These are phyloP conservation scores for Papilio xuthus DNA, from an alignment of 1,140 invertebrate species.

Conservation along the genomic window DNA sequence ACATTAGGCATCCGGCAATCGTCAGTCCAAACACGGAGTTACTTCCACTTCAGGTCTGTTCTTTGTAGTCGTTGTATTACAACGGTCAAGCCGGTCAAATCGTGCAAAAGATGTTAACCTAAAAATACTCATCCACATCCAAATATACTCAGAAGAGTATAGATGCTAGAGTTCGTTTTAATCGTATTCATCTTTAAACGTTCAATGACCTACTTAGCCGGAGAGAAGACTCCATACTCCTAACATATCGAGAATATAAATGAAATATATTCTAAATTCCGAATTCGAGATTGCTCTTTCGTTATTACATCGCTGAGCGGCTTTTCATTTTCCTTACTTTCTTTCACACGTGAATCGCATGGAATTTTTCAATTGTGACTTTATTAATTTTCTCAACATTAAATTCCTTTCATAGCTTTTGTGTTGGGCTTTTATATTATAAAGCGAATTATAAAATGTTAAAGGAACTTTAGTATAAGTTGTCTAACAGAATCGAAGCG, in stretches of 20 bases:
- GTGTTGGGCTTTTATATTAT: background rate
- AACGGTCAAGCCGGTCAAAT: too few species aligned
- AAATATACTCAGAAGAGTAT: too few species aligned
- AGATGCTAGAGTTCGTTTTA: too few species aligned
- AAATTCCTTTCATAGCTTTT: constrained; percentile 9
- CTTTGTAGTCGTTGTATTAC: too few species aligned
- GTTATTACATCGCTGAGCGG: constrained; percentile 14
- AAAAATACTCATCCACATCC: too few species aligned
- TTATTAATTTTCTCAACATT: constrained; percentile 25
- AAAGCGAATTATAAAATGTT: background rate
- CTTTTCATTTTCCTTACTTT: constrained; percentile 23
- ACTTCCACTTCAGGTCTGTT: too few species aligned
- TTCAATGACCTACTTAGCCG: background rate
- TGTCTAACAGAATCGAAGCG: too few species aligned
- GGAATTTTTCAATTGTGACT: constrained; percentile 18
- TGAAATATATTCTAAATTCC: constrained; percentile 23
- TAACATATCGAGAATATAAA: constrained; percentile 10
- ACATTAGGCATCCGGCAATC: too few species aligned
- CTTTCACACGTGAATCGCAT: constrained; percentile 7
- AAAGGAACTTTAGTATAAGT: background rate
- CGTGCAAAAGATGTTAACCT: too few species aligned
- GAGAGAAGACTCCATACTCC: background rate
- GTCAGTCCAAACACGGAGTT: too few species aligned
- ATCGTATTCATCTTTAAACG: background rate
- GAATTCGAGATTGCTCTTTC: constrained; percentile 4